A percentile compares a stretch with the other conserved stretches of the same genome.
Evolutionary conservation across 92 coral and sea anemone species (phyloP).

Genomic region (Bergia sp.): DNA sequence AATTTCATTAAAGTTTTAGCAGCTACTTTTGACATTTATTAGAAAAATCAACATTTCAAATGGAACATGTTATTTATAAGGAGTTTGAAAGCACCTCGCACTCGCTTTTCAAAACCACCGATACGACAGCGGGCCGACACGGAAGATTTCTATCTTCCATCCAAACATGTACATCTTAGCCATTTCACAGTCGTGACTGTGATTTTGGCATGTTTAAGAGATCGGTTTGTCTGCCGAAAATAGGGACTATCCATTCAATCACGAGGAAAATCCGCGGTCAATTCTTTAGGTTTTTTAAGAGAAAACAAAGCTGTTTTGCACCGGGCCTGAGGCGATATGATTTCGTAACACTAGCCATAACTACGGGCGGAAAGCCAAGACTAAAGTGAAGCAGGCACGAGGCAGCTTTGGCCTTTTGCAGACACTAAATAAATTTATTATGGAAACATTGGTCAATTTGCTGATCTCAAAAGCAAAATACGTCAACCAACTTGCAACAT

Average conservation of each 20-base stretch:
- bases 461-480: conserved; percentile 18
- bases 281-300: not conserved
- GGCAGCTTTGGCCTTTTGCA: conserved; percentile 9
- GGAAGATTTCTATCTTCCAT: not conserved
- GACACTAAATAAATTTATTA: conserved; percentile 1
- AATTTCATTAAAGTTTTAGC: not conserved
- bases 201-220: not conserved
- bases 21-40: not conserved
- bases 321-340: not conserved
- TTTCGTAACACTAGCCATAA: not conserved
- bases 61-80: not conserved
- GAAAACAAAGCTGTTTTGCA: not conserved
- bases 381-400: not conserved
- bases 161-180: not conserved
- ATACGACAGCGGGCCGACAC: not conserved
- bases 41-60: not conserved
- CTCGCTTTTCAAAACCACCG: not conserved
- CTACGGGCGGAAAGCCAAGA: not conserved
- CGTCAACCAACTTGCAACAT: not conserved
- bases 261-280: not conserved
- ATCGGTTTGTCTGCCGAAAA: not conserved
- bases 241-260: not conserved
- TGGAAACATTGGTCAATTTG: conserved; percentile 1
- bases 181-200: no score
- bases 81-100: not conserved